Base-by-base conservation (phyloP, 2,113 vertebrate genomes). In the Excalfactoria chinensis region DNA sequence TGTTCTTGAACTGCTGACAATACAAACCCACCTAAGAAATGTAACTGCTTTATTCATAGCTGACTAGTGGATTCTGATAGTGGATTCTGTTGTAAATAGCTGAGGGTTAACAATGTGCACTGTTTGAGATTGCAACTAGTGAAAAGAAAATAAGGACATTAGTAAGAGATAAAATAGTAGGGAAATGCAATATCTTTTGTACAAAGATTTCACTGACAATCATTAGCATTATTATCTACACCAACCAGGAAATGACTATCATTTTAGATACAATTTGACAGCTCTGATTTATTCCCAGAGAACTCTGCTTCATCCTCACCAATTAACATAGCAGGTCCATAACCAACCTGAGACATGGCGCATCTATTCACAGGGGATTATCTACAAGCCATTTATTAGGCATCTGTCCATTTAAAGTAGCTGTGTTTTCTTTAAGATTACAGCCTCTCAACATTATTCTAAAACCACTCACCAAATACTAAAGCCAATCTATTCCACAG, bases 211-310 rank as follows among this genome's bases (percentile, higher is more conserved):
- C 49, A 63, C 37, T 76, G 86, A 94, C 77, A 92, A 76, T 55
- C 74, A 92, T 94, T 88, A 95, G 69, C 83, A 90, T 81, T 95
- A 86, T 93, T 90, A 95, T 95, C 81, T 92, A 49, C 79, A 71
- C 86, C 90, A 94, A 93, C 70, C 93, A 94, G 88, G 81, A 96
- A 96, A 94, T 90, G 1, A 94, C 77, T 92, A 93, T 90, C 84
- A 90, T 95, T 93, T 93, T 46, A 90, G 89, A 92, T 92, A 72
- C 73, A 92, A 37, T 94, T 94, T 96, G 96, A 92, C 95, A 95
- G 86, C 59, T 73, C 84, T 89, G 77, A 95, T 96, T 93, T 94
- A 92, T 94, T 96, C 86, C 67, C 66, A 46, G 41, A 94, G 90
- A 92, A 79, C 13, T 94, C 44, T 3, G 13, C 78, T 85, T 96